Percentiles rank a stretch among this genome's conserved stretches.
Evolutionary conservation across 2,888 invertebrate genomes (phyloP).

Genomic region (Oscheius sp.): DNA sequence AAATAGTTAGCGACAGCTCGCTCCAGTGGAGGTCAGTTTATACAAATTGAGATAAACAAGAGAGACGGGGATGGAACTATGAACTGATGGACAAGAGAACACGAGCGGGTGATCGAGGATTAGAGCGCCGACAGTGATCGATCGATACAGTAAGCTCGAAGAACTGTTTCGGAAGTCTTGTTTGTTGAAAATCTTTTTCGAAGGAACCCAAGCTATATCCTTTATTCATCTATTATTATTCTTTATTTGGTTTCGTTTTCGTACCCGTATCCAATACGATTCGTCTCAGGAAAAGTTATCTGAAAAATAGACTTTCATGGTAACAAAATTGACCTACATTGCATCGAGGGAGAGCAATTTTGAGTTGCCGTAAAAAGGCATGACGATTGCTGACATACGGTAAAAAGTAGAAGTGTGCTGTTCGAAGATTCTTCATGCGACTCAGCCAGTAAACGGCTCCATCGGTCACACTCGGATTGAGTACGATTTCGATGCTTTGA

Average conservation of each 20-base stretch:
- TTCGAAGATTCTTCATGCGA: conserved; percentile 54
- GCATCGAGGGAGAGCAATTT: conserved; percentile 63
- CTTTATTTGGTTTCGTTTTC: conserved; percentile 33
- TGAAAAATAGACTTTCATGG: conserved; percentile 17
- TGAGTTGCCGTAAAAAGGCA: conserved; percentile 63
- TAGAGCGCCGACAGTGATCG: no score
- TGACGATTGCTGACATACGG: conserved; percentile 64
- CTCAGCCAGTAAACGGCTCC: conserved; percentile 61
- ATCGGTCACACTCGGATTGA: conserved; percentile 66
- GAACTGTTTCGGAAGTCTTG: no score
- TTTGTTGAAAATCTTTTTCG: neutral
- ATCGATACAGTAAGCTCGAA: no score
- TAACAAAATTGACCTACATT: conserved; percentile 21
- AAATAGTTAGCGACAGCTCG: no score
- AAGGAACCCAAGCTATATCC: neutral
- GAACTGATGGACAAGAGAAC: no score
- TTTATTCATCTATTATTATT: no score
- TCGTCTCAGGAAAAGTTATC: conserved; percentile 66
- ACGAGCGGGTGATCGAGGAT: no score
- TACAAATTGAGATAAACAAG: no score
- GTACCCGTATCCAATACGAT: conserved; percentile 66
- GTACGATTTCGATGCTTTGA: conserved; percentile 64
- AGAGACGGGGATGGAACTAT: no score
- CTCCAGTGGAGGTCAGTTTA: no score
- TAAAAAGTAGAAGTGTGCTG: conserved; percentile 68